Base-by-base conservation (phyloP, 2,888 invertebrate genomes). In the Lepidocyrtoides sp. region DNA sequence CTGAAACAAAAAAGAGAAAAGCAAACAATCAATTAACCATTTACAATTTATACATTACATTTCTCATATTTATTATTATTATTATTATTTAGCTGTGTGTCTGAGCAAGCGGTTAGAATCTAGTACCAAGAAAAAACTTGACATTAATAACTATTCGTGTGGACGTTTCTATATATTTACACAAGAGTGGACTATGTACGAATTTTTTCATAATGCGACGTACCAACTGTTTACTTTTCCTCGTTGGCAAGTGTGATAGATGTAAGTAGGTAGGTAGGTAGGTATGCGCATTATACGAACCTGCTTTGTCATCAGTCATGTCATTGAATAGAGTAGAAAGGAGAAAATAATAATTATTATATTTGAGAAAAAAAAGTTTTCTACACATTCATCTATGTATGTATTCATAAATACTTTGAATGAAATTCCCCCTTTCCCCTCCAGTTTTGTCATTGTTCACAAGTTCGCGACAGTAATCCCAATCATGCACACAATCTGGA, bases 1-100 rank as follows among this genome's bases (percentile, higher is more conserved):
- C 91, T 91, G 91, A 48, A 91, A 91, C 26, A 66, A 51, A 82
- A 84, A 54, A 69, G 51, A 83, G 69, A 57, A 83, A 91, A 91
- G 79, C 84, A 90, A 90, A 82, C 84, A 90, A 90, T 84, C 90
- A 90, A 90, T 90, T 86, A 91, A 63, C 81, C 48, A 91, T 57
- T 84, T 90, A 85, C 20, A 2, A 57, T 36, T 63, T 63, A 23
- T 60, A 54, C 32, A 54, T 7, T n/a, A 79, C 20, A 79, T 72
- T 36, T 77, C 32, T 20, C 44, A 51, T 54, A 51, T 26, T 54
- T 32, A 77, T 51, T 32, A 77, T 54, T 29, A 29, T 51, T 54
- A 54, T 51, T 51, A 32, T n/a, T 66, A 32, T 20, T 36, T 20
- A 69, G 66, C 48, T 29, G 75, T 75, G 48, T 48, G 29, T 44